Evolutionary conservation across 2,888 invertebrate genomes (phyloP).

Genomic region (Nowickia ferox): DNA sequence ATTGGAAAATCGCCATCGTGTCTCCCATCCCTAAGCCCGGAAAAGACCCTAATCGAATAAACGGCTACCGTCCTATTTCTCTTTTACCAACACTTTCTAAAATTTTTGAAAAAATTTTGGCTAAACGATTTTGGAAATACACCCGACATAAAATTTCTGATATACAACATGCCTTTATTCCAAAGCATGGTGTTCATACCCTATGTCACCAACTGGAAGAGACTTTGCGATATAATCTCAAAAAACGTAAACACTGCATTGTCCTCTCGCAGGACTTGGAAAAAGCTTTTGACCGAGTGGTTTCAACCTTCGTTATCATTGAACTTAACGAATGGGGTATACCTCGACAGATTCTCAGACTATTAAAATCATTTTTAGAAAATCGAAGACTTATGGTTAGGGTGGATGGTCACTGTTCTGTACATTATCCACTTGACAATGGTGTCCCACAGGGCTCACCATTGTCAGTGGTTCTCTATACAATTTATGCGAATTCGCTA

Average conservation of each 20-base stretch:
- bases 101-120: conserved; percentile 15
- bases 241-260: background rate
- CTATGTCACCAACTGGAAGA: background rate
- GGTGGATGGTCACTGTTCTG: no score
- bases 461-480: background rate
- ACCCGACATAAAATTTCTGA: background rate
- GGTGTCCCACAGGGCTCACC: no score
- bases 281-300: background rate
- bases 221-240: background rate
- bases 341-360: background rate
- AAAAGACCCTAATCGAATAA: background rate
- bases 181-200: background rate
- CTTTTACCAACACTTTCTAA: background rate
- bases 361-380: background rate
- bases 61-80: conserved; percentile 7
- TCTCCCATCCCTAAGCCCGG: conserved; percentile 14
- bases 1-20: background rate
- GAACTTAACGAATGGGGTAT: background rate
- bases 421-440: background rate
- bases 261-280: background rate
- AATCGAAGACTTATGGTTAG: background rate
- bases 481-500: no score
- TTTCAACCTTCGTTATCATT: background rate
- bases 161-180: conserved; percentile 5
- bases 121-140: conserved; percentile 4